Evolutionary conservation across 1,140 invertebrate species (phyloP).

Genomic region (Drosophila watanabei): DNA sequence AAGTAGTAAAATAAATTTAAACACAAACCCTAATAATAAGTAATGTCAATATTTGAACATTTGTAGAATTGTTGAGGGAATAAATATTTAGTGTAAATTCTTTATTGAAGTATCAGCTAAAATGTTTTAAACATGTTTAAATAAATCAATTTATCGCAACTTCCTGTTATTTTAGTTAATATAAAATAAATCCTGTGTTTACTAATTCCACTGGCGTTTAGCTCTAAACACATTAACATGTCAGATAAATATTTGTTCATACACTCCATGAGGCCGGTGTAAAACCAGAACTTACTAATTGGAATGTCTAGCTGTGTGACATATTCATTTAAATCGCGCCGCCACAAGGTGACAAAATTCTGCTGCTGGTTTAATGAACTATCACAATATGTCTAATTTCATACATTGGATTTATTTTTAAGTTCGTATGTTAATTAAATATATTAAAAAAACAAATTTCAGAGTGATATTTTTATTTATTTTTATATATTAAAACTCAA

Average conservation of each 20-base stretch:
- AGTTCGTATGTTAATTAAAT: neutral
- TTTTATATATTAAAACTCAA: neutral
- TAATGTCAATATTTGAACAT: no score
- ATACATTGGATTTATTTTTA: neutral
- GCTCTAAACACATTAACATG: neutral
- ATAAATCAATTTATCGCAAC: neutral
- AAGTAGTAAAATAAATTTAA: no score
- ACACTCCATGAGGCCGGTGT: neutral
- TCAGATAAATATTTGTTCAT: constrained; percentile 1
- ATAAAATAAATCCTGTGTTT: neutral
- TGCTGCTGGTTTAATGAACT: constrained; percentile 24
- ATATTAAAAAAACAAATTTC: neutral
- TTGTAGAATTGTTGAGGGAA: no score
- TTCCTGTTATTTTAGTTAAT: neutral
- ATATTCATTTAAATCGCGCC: constrained; percentile 19
- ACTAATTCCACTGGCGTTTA: neutral
- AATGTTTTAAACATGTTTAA: neutral
- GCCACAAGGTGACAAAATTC: constrained; percentile 4
- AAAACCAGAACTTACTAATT: constrained; percentile 22
- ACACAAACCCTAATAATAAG: no score
- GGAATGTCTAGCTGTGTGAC: constrained; percentile 13
- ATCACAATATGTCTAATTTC: neutral
- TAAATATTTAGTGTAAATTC: neutral
- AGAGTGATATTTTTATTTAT: neutral
- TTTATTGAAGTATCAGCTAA: neutral